These are phyloP conservation scores for Dendrocincla fuliginosa DNA, from an alignment of 2,797 vertebrate genomes.

Conservation along the genomic window DNA sequence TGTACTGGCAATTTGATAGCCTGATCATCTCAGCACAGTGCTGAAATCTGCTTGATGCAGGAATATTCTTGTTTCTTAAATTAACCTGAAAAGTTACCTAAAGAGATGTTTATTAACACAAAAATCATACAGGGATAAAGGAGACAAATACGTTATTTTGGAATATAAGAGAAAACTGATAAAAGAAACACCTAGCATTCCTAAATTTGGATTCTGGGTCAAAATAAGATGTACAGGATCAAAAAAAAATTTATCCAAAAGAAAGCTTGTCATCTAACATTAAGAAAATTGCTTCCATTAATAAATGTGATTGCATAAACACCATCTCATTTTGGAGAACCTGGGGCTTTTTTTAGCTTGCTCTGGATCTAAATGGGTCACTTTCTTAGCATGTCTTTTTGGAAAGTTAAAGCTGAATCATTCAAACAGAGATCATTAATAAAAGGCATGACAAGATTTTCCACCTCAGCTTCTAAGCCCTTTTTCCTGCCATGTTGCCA, in stretches of 20 bases:
- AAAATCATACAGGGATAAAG: neutral
- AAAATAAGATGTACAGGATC: neutral
- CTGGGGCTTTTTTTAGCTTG: neutral
- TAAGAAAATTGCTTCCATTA: neutral
- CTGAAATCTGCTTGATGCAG: neutral
- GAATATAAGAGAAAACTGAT: neutral
- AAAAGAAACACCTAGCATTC: neutral
- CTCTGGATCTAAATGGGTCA: neutral
- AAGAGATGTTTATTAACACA: neutral
- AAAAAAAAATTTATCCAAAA: neutral
- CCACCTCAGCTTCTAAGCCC: neutral
- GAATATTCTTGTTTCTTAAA: neutral
- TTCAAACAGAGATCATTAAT: neutral
- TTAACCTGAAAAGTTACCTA: neutral
- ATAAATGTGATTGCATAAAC: neutral
- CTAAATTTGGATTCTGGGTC: neutral
- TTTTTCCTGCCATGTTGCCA: neutral
- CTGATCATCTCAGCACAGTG: neutral
- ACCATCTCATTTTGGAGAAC: neutral
- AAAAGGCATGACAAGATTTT: neutral
- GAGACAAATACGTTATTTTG: neutral
- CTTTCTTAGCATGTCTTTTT: accelerated
- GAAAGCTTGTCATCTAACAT: neutral
- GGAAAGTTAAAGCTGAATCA: neutral
- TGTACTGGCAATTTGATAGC: neutral